Evolutionary conservation across 2,113 vertebrate genomes (phyloP), one percentile per base, ranked within the genome.

Genomic region (Hippocampus mohnikei): DNA sequence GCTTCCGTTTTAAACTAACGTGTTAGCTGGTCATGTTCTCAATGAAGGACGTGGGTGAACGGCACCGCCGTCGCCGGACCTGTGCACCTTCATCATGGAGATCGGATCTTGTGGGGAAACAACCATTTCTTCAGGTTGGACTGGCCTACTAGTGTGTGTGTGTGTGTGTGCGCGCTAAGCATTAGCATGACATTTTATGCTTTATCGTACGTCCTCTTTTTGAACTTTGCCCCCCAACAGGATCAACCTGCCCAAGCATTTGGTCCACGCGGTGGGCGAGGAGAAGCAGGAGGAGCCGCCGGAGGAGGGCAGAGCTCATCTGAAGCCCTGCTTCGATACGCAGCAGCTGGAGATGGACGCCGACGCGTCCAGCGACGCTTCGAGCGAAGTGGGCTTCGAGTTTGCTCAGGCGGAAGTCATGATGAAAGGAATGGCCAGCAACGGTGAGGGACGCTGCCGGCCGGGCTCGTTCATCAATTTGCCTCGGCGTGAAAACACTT

Each of bases 391-490:
- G 67, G 97, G 93, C 88, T 98, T 98, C 0, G 96, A 99, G 66
- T 98, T 98, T 5, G 97, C 97, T 4, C 96, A 98, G 91, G 98
- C 98, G 67, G 97, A 99, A 78, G 96, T 99, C 65, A 98, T 96
- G 78, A 98, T 98, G 96, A 98, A 99, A 76, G 94, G 94, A 0
- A 90, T 98, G 68, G 94, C 94, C 7, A 94, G 80, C 67, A 95
- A 98, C 1, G 96, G 96, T 98, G 84, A 93, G 83, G 11, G 15
- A 33, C 2, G 13, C 20, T 9, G 18, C 42, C 10, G 29, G 18
- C 42, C 10, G 29, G 59, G 10, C 27, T 18, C 7, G 27, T 60
- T 18, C 18, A 8, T 16, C 6, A 33, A 60, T 60, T 33, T 33
- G 27, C 6, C 1, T 60, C 27, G 33, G 3, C 9, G 8, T 18